Percentiles rank a stretch among this genome's conserved stretches.
phyloP scores from a whole-genome alignment of 2,113 vertebrate species.

The Carlito syrichta region DNA sequence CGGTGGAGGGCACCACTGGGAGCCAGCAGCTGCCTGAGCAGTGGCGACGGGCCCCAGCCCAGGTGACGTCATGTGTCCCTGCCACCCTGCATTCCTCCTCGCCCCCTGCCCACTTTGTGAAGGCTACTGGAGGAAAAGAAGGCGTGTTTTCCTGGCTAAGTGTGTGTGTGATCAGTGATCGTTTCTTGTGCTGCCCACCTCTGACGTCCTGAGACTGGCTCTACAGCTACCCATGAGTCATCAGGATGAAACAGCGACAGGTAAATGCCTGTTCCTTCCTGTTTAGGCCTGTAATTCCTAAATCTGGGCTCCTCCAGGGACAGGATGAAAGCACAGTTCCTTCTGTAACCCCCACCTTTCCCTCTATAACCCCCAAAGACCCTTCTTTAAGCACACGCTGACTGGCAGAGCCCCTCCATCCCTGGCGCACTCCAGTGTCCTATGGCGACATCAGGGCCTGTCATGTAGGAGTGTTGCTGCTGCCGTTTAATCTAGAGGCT shows the following conservation, averaged over 20 bases:
- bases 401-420: background rate
- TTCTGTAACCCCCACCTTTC: background rate
- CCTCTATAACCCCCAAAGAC: background rate
- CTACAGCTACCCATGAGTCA: slow-evolving; percentile 38
- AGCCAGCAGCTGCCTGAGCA: background rate
- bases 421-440: background rate
- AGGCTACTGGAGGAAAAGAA: background rate
- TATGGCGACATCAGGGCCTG: background rate
- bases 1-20: background rate
- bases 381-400: background rate
- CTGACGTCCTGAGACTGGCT: slow-evolving; percentile 2
- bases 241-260: background rate
- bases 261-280: slow-evolving; percentile 30
- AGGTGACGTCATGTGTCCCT: background rate
- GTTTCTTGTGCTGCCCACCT: background rate
- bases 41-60: background rate
- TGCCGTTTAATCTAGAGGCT: background rate
- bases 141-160: background rate
- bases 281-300: background rate
- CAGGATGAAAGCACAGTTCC: background rate
- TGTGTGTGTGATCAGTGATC: background rate
- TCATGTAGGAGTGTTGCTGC: background rate
- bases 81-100: background rate
- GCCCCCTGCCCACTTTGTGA: background rate
- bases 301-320: background rate